Base-by-base conservation (phyloP, 2,797 vertebrate species). In the Atherinosoma microstoma region DNA sequence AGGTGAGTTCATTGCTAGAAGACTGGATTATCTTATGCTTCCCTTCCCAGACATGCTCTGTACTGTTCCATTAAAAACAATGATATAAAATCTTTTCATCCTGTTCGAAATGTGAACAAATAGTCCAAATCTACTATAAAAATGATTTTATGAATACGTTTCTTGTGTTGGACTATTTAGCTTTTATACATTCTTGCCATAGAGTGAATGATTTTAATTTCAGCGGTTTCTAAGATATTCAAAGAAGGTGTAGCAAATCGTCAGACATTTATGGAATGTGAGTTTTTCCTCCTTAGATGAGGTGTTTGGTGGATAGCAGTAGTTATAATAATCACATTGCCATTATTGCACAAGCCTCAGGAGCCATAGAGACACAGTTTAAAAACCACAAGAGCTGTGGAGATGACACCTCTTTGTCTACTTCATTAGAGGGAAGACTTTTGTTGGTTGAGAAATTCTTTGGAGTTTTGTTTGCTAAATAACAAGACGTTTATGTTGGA, bases 301-400 rank as follows among this genome's bases (percentile, higher is more conserved):
- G 73, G 73, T 75, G 67, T 59, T 82, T 27, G 74, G 20, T 71
- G 69, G 72, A 82, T 79, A 76, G 63, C 71, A 69, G 70, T 82
- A 70, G 78, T 92, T 87, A 84, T 84, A 85, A 86, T 91, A 86
- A 85, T 87, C 72, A 79, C 56, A 67, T 78, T 75, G 60, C 67
- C 71, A 84, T 86, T 87, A 84, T 86, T 58, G 11, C 24, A 36
- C n/a, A 85, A 85, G 51, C 83, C 88, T 70, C 90, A 87, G 84
- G 79, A 88, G 84, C 79, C 70, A 22, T 49, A 54, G 18, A 88
- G 87, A 84, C 72, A 75, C 78, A 75, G 84, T 87, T 87, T 71
- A 76, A 53, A 82, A 66, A 70, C 82, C 64, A 47, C 84, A 87
- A 64, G 79, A 84, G 75, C 57, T 73, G 24, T 38, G n/a, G 32